These are phyloP conservation scores for Aplodontia rufa DNA, from an alignment of 2,113 vertebrate species.

Conservation along the genomic window DNA sequence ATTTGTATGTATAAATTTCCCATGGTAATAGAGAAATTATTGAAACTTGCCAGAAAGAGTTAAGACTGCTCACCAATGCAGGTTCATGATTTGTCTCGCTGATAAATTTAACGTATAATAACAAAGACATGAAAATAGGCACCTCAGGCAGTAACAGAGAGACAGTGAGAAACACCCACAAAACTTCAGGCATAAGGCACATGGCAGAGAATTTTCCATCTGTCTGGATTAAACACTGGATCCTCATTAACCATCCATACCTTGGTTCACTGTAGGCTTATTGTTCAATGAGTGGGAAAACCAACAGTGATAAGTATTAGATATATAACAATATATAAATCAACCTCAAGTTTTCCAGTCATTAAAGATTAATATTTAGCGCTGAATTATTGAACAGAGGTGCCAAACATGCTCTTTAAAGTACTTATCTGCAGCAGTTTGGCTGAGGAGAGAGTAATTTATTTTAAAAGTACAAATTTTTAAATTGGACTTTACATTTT, in stretches of 20 bases:
- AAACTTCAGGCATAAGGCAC: not conserved
- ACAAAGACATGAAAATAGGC: not conserved
- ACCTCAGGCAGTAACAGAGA: not conserved
- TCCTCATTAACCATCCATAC: not conserved
- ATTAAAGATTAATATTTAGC: not conserved
- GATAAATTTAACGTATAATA: not conserved
- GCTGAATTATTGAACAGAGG: not conserved
- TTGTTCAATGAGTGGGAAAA: not conserved
- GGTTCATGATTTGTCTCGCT: not conserved
- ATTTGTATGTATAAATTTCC: constrained; percentile 1
- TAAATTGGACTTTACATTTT: not conserved
- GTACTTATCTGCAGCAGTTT: not conserved
- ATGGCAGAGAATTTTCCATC: not conserved
- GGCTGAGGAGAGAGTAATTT: not conserved
- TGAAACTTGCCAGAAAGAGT: not conserved
- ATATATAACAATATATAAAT: constrained; percentile 34
- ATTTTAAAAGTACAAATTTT: not conserved
- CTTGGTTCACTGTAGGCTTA: not conserved
- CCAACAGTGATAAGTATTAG: not conserved
- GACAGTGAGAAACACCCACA: not conserved
- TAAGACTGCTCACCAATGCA: constrained; percentile 6
- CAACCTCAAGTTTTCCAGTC: constrained; percentile 2
- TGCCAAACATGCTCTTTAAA: not conserved
- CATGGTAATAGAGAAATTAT: not conserved
- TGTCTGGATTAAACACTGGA: not conserved